Percentiles rank a stretch among this genome's conserved stretches.
Conservation (phyloP, 2,888 invertebrate species). For the Plagodis pulveraria region DNA sequence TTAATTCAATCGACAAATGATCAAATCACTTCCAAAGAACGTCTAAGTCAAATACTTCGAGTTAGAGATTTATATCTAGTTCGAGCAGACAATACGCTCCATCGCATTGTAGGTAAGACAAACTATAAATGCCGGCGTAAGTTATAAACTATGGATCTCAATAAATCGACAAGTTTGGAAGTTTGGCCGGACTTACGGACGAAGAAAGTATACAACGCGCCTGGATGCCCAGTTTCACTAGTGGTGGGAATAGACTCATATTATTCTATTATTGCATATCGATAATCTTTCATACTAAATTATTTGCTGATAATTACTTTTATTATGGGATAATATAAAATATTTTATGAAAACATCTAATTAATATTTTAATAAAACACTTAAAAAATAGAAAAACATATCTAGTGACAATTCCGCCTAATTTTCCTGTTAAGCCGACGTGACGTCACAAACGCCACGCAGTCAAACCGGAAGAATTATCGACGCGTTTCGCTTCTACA, state of each 20-base stretch:
- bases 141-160: constrained; percentile 44
- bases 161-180: constrained; percentile 78
- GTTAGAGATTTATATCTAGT: constrained; percentile 38
- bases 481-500: no score
- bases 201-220: constrained; percentile 77
- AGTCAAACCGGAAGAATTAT: no score
- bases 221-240: constrained; percentile 52
- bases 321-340: background rate
- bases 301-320: background rate
- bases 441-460: no score
- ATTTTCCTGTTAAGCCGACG: no score
- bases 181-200: constrained; percentile 81
- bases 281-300: constrained; percentile 21
- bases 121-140: constrained; percentile 39
- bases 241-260: constrained; percentile 36
- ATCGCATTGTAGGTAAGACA: constrained; percentile 38
- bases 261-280: constrained; percentile 24
- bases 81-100: constrained; percentile 31
- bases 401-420: no score
- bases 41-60: constrained; percentile 35
- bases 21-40: constrained; percentile 18
- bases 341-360: no score
- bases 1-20: constrained; percentile 11
- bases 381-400: no score
- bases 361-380: no score